Conservation (phyloP, 1,140 invertebrate genomes). For the Glossosoma conforme region DNA sequence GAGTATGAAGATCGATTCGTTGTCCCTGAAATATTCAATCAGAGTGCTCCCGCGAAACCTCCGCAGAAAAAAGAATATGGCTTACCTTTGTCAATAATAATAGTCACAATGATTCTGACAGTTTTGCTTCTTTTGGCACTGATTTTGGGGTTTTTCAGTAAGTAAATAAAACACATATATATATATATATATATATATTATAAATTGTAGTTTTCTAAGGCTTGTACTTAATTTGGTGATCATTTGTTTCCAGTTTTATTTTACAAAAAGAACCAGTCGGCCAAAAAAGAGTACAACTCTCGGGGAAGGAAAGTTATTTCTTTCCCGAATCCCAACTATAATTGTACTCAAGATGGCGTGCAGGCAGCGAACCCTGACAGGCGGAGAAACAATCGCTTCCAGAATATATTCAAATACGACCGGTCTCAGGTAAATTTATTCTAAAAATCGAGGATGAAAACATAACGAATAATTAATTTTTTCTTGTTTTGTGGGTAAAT, state of each 20-base stretch:
- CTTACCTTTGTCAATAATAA: constrained; percentile 13
- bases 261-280: constrained; percentile 32
- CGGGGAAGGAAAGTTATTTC: constrained; percentile 44
- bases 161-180: constrained; percentile 4
- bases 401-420: constrained; percentile 50
- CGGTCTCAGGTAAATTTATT: constrained; percentile 40
- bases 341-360: constrained; percentile 32
- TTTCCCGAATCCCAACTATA: constrained; percentile 50
- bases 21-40: constrained; percentile 22
- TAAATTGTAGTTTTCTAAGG: neutral
- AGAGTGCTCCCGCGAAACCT: constrained; percentile 13
- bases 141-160: constrained; percentile 21
- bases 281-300: constrained; percentile 40
- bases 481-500: too few species aligned
- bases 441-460: neutral
- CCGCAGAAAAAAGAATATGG: constrained; percentile 17
- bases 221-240: too few species aligned
- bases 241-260: constrained; percentile 17
- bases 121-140: constrained; percentile 17
- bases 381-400: constrained; percentile 40
- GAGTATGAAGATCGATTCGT: constrained; percentile 28
- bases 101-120: constrained; percentile 18
- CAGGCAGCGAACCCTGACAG: constrained; percentile 32
- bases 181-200: constrained; percentile 10
- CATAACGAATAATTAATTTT: neutral